These are phyloP conservation scores for Oscheius onirici DNA, from an alignment of 2,888 invertebrate genomes.

Conservation along the genomic window DNA sequence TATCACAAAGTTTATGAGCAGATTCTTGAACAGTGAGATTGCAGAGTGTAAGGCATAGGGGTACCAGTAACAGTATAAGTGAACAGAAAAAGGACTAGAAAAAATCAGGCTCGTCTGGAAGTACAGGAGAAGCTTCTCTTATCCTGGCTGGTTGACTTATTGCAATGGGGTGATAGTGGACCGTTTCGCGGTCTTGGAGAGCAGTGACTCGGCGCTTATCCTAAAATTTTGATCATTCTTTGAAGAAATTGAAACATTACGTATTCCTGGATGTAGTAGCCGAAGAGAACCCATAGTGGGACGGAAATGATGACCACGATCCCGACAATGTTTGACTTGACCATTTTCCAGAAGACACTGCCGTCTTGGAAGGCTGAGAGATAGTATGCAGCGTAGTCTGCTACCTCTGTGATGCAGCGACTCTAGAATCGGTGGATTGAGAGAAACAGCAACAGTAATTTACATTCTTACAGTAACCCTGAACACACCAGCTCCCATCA, in stretches of 20 bases:
- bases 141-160: too few species aligned
- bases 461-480: conserved; percentile 83
- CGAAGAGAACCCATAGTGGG: conserved; percentile 86
- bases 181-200: too few species aligned
- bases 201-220: too few species aligned
- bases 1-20: too few species aligned
- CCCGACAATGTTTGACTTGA: conserved; percentile 92
- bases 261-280: conserved; percentile 3
- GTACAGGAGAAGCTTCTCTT: too few species aligned
- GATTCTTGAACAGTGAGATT: too few species aligned
- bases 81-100: too few species aligned
- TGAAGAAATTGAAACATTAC: not conserved
- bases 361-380: conserved; percentile 33
- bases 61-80: too few species aligned
- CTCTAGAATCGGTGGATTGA: too few species aligned
- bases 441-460: not conserved
- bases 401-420: conserved; percentile 39
- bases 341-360: conserved; percentile 76
- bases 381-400: conserved; percentile 44
- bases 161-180: too few species aligned
- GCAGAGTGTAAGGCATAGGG: too few species aligned
- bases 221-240: not conserved
- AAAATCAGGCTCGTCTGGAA: too few species aligned
- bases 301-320: conserved; percentile 89
- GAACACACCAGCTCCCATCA: conserved; percentile 93